A percentile compares a stretch with the other conserved stretches of the same genome.
phyloP scores from a whole-genome alignment of 2,113 vertebrate genomes.

The Pluvianellus socialis region DNA sequence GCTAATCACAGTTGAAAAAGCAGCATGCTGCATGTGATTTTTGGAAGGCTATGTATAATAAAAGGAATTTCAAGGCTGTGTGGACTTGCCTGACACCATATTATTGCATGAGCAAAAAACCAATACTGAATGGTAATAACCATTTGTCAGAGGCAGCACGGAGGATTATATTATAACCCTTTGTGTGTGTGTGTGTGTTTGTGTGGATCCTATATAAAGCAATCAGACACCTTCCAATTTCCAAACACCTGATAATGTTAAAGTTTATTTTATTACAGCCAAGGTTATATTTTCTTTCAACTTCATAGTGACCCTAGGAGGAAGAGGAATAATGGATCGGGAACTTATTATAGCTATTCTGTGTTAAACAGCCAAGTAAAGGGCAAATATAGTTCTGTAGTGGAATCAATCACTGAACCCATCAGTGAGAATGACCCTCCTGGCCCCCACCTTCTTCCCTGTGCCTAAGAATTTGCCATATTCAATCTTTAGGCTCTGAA shows the following conservation, averaged over 20 bases:
- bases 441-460: slow-evolving; percentile 52
- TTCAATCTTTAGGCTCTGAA: slow-evolving; percentile 56
- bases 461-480: slow-evolving; percentile 51
- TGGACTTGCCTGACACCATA: slow-evolving; percentile 37
- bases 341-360: slow-evolving; percentile 66
- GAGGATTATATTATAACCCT: slow-evolving; percentile 21
- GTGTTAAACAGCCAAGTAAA: slow-evolving; percentile 58
- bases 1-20: background rate
- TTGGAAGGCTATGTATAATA: background rate
- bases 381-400: slow-evolving; percentile 63
- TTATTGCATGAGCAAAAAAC: slow-evolving; percentile 50
- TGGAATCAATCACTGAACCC: slow-evolving; percentile 64
- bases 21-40: background rate
- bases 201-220: slow-evolving; percentile 26
- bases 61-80: slow-evolving; percentile 43
- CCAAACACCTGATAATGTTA: slow-evolving; percentile 47
- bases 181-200: background rate
- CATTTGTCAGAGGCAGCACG: background rate
- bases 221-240: slow-evolving; percentile 57
- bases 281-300: slow-evolving; percentile 60
- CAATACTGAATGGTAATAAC: slow-evolving; percentile 27
- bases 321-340: slow-evolving; percentile 42
- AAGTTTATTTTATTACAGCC: slow-evolving; percentile 65
- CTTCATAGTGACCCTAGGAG: slow-evolving; percentile 60
- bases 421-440: slow-evolving; percentile 65